Conservation (phyloP, 2,113 vertebrate species). For the Brachypteracias leptosomus region DNA sequence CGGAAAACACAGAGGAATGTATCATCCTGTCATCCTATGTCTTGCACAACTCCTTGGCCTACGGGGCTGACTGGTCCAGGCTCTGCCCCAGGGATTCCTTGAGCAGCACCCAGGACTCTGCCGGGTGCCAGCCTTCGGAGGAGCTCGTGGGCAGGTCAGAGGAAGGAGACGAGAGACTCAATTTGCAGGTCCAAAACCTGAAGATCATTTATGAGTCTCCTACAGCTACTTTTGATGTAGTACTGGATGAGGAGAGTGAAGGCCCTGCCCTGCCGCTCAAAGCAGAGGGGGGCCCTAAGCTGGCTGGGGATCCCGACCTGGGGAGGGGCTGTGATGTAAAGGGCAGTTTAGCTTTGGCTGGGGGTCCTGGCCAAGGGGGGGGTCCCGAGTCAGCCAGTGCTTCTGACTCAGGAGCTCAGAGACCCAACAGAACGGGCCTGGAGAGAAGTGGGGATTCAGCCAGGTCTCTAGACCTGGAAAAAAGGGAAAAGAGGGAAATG, state of each 20-base stretch:
- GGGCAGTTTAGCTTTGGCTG: not conserved
- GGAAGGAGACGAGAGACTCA: not conserved
- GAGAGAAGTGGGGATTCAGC: not conserved
- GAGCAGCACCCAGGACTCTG: not conserved
- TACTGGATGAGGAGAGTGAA: constrained; percentile 73
- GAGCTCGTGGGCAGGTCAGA: not conserved
- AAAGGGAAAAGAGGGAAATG: not conserved
- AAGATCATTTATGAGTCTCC: constrained; percentile 81
- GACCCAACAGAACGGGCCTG: not conserved
- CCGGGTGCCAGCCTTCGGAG: not conserved
- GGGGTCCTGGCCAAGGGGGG: not conserved
- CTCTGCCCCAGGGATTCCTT: constrained; percentile 52
- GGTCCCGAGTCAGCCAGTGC: accelerated
- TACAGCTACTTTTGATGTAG: constrained; percentile 79
- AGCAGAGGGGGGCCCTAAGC: not conserved
- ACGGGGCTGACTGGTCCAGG: constrained; percentile 92
- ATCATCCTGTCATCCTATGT: constrained; percentile 80
- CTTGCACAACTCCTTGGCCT: constrained; percentile 88
- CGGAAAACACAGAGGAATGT: constrained; percentile 70
- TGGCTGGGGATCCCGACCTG: not conserved
- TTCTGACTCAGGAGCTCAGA: not conserved
- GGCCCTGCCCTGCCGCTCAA: constrained; percentile 34
- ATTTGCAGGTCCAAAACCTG: constrained; percentile 62
- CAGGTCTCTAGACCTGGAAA: not conserved
- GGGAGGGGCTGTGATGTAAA: not conserved